phyloP scores from a whole-genome alignment of 1,140 invertebrate genomes.

The Eriosoma lanigerum region DNA sequence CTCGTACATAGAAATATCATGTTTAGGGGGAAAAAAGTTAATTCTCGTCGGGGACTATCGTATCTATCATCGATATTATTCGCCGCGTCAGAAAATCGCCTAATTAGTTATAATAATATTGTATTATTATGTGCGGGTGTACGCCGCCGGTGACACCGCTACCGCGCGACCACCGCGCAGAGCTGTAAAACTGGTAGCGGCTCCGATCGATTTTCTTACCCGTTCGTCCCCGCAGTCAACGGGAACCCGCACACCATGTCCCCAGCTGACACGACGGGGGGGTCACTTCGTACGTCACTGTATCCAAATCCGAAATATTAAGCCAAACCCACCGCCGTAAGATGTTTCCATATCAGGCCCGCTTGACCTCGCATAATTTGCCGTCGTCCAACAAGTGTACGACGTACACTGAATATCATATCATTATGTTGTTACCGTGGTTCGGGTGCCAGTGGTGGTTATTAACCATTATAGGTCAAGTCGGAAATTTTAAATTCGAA shows the following conservation, averaged over 20 bases:
- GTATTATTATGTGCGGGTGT: not conserved
- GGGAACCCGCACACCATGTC: too few species aligned
- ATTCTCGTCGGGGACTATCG: too few species aligned
- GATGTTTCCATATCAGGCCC: not conserved
- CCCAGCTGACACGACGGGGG: too few species aligned
- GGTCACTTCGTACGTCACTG: not conserved
- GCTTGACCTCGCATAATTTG: not conserved
- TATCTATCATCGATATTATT: too few species aligned
- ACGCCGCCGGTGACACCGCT: not conserved
- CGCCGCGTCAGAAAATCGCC: too few species aligned
- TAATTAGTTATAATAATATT: constrained; percentile 4
- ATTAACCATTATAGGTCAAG: too few species aligned
- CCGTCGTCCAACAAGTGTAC: constrained; percentile 8
- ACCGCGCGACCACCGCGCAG: too few species aligned
- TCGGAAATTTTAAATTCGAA: too few species aligned
- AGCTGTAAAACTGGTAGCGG: not conserved
- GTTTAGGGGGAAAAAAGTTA: too few species aligned
- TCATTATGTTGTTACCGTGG: not conserved
- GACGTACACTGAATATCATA: too few species aligned
- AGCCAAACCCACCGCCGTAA: not conserved
- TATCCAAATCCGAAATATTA: not conserved
- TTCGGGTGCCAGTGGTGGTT: not conserved
- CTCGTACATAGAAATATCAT: too few species aligned
- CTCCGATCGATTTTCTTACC: constrained; percentile 28
- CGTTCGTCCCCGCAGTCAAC: not conserved